phyloP scores from a whole-genome alignment of 2,113 vertebrate species.

The Opisthocomus hoazin region DNA sequence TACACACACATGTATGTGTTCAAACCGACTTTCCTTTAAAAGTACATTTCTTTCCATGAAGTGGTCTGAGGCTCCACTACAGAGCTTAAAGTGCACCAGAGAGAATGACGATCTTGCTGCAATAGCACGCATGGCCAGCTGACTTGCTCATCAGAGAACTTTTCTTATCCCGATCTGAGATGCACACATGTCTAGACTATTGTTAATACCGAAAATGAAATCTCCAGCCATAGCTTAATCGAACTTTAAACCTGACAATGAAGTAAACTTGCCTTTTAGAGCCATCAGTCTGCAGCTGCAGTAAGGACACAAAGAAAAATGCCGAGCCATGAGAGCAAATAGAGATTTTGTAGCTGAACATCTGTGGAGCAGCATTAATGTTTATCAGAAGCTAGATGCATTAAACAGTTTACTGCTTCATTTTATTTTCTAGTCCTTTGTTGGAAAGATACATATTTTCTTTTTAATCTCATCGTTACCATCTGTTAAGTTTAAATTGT shows the following conservation, averaged over 20 bases:
- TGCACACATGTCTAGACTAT: slow-evolving; percentile 41
- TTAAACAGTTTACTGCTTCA: neutral
- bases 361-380: neutral
- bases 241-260: slow-evolving; percentile 48
- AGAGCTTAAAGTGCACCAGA: neutral
- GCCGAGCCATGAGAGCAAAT: neutral
- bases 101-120: neutral
- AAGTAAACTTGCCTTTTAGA: slow-evolving; percentile 19
- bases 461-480: neutral
- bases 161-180: slow-evolving; percentile 18
- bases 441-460: neutral
- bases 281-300: slow-evolving; percentile 31
- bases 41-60: neutral
- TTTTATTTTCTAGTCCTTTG: neutral
- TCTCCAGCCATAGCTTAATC: slow-evolving; percentile 48
- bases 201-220: slow-evolving; percentile 42
- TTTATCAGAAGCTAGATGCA: neutral
- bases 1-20: neutral
- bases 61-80: neutral
- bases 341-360: neutral
- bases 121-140: neutral
- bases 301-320: slow-evolving; percentile 28
- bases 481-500: neutral
- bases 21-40: neutral
- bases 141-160: slow-evolving; percentile 58